Evolutionary conservation across 1,140 invertebrate species (phyloP).

Genomic region (Magallana ariakensis): DNA sequence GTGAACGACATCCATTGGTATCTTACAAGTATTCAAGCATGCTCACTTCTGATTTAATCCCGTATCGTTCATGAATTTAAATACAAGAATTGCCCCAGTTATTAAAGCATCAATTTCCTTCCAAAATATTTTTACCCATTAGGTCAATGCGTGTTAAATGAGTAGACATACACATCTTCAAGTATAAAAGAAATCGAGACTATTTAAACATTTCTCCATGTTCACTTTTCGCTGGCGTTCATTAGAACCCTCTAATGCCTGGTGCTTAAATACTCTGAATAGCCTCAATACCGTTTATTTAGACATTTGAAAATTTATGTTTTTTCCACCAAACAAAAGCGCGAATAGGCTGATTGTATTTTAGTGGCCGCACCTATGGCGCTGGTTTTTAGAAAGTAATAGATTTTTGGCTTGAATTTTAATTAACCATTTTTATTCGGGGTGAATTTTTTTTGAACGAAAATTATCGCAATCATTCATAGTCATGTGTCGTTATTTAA

Average conservation of each 20-base stretch:
- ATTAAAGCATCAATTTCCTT: conserved; percentile 14
- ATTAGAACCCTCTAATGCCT: background rate
- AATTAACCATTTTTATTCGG: background rate
- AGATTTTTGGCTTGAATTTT: background rate
- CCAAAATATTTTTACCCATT: conserved; percentile 13
- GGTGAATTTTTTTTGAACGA: background rate
- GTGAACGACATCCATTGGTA: background rate
- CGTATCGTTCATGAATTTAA: background rate
- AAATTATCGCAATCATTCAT: background rate
- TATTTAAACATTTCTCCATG: conserved; percentile 18
- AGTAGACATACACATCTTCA: conserved; percentile 24
- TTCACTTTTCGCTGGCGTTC: conserved; percentile 7
- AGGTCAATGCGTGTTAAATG: conserved; percentile 7
- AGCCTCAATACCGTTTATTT: conserved; percentile 15
- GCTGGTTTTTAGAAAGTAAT: background rate
- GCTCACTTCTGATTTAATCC: background rate
- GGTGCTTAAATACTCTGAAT: background rate
- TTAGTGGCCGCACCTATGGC: background rate
- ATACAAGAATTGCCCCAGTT: background rate
- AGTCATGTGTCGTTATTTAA: background rate
- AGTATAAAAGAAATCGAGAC: background rate
- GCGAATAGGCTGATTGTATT: background rate
- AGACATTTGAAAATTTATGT: background rate
- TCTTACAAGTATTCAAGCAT: background rate
- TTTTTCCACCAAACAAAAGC: conserved; percentile 11